Evolutionary conservation across 1,140 invertebrate species (phyloP).

Genomic region (Octopus sinensis): DNA sequence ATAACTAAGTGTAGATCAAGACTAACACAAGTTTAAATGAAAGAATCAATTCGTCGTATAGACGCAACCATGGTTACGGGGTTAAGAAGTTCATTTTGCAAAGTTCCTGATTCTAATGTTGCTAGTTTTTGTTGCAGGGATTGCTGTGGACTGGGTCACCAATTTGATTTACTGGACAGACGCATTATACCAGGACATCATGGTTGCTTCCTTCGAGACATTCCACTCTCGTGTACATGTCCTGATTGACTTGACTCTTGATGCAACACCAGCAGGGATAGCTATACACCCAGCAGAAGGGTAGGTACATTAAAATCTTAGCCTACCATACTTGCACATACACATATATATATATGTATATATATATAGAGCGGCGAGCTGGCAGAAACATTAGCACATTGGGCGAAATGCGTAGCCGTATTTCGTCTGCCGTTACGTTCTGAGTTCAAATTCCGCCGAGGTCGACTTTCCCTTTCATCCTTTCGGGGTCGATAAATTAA

Average conservation of each 20-base stretch:
- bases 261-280: background rate
- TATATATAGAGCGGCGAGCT: too few relatives aligned
- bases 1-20: background rate
- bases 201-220: background rate
- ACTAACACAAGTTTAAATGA: background rate
- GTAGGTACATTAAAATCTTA: background rate
- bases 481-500: too few relatives aligned
- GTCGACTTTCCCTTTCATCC: too few relatives aligned
- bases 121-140: background rate
- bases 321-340: too few relatives aligned
- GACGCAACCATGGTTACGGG: background rate
- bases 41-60: background rate
- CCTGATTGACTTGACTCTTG: background rate
- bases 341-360: too few relatives aligned
- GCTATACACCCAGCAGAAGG: conserved; percentile 8
- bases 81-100: background rate
- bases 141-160: conserved; percentile 10
- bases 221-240: background rate
- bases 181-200: background rate
- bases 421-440: too few relatives aligned
- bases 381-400: too few relatives aligned
- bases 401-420: too few relatives aligned
- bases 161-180: conserved; percentile 13
- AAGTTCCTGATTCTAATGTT: background rate
- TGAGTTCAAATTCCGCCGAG: too few relatives aligned